These are phyloP conservation scores for Hermaeophaga mercurialis DNA, from an alignment of 2,888 invertebrate species.

Conservation along the genomic window DNA sequence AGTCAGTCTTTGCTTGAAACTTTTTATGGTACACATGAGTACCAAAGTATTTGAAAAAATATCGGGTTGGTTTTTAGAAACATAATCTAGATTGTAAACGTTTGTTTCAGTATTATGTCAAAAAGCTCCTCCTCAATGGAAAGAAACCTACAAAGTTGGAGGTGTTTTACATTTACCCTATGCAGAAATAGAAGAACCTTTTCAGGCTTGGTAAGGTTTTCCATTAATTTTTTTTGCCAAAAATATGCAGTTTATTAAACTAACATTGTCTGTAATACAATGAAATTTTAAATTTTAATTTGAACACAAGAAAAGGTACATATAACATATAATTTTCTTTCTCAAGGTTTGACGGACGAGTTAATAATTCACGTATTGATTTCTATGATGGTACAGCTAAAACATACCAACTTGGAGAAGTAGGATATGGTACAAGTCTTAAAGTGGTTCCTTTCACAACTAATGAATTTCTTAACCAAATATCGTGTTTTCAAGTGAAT, in stretches of 20 bases:
- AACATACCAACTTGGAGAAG: slow-evolving; percentile 77
- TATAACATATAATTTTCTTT: too few species aligned
- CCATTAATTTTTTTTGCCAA: too few species aligned
- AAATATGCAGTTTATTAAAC: too few species aligned
- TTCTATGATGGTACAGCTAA: slow-evolving; percentile 96
- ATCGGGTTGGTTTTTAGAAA: too few species aligned
- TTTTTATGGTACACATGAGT: too few species aligned
- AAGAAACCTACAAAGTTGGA: background rate
- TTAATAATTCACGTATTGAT: slow-evolving; percentile 84
- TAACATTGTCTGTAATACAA: too few species aligned
- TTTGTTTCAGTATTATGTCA: slow-evolving; percentile 4
- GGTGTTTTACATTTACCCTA: slow-evolving; percentile 9
- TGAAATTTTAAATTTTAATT: too few species aligned
- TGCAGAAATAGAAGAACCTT: slow-evolving; percentile 16
- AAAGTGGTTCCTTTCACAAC: slow-evolving; percentile 89
- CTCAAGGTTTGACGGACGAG: slow-evolving; percentile 71
- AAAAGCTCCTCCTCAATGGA: slow-evolving; percentile 7
- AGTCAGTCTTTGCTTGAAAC: too few species aligned
- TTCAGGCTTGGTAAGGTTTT: slow-evolving; percentile 12
- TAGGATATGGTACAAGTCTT: slow-evolving; percentile 71
- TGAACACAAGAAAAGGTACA: too few species aligned
- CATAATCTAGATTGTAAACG: too few species aligned
- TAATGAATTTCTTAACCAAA: slow-evolving; percentile 70
- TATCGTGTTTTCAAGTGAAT: slow-evolving; percentile 83
- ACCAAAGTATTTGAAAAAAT: too few species aligned